phyloP scores from a whole-genome alignment of 2,113 vertebrate genomes.

The Caranx melampygus region DNA sequence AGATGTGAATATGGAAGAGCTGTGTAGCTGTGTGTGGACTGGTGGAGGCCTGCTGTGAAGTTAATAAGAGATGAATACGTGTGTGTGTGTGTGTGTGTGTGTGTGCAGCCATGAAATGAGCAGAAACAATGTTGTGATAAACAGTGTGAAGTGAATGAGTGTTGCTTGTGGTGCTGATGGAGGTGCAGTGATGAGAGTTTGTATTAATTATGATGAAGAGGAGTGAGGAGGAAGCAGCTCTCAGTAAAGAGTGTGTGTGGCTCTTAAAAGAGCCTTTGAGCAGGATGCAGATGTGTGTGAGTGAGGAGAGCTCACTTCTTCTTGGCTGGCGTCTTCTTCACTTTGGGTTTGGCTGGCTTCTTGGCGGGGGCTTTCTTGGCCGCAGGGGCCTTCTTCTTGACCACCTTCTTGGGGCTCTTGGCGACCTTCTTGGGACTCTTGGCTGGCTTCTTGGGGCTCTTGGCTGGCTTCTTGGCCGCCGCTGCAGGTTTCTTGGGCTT shows the following conservation, averaged over 20 bases:
- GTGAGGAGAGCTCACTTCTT: conserved; percentile 45
- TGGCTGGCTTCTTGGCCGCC: background rate
- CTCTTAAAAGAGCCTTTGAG: conserved; percentile 72
- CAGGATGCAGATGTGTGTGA: background rate
- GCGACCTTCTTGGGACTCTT: conserved; percentile 22
- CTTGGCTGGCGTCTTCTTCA: conserved; percentile 42
- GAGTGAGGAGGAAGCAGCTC: background rate
- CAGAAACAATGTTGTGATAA: no score
- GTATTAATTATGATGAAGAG: no score
- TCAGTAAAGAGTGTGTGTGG: conserved; percentile 9
- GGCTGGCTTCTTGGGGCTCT: conserved; percentile 18
- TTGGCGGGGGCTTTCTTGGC: conserved; percentile 4
- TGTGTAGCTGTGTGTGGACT: no score
- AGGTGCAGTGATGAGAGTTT: no score
- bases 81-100: no score
- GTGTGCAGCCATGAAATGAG: no score
- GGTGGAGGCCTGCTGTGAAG: no score
- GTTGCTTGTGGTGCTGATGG: no score
- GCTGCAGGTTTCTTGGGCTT: conserved; percentile 5
- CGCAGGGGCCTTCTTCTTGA: conserved; percentile 4
- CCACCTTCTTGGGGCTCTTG: conserved; percentile 13
- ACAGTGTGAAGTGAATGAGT: no score
- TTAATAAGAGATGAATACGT: no score
- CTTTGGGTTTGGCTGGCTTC: conserved; percentile 17
- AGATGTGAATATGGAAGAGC: no score